A percentile compares a stretch with the other conserved stretches of the same genome.
Conservation (phyloP, 1,140 invertebrate species). For the Rhopalosiphum padi region DNA sequence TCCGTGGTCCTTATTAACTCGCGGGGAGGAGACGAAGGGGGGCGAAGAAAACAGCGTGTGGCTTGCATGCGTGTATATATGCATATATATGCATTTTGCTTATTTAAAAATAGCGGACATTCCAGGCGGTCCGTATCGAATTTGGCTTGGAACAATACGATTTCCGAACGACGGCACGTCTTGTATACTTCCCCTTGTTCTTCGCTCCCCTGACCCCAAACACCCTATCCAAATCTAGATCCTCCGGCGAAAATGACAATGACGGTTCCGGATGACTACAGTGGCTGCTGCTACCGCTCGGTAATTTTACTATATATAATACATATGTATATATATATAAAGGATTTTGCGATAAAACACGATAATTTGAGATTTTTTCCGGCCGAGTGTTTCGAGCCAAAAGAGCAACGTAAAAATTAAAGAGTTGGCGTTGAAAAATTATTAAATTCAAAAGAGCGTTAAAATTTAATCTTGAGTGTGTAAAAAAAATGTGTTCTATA, state of each 20-base stretch:
- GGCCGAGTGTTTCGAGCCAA: neutral
- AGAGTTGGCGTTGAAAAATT: constrained; percentile 10
- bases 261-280: neutral
- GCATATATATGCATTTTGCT: constrained; percentile 7
- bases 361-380: constrained; percentile 22
- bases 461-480: neutral
- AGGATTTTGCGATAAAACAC: constrained; percentile 39
- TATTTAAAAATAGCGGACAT: constrained; percentile 58
- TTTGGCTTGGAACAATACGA: constrained; percentile 55
- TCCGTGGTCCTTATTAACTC: constrained; percentile 48
- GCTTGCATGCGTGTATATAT: neutral
- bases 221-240: constrained; percentile 40
- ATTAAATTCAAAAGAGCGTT: neutral
- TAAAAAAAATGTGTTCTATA: neutral
- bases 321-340: neutral
- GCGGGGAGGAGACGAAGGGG: neutral
- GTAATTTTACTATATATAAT: neutral
- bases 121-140: constrained; percentile 57
- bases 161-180: constrained; percentile 21
- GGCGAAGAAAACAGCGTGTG: neutral
- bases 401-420: neutral
- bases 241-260: constrained; percentile 22
- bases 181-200: constrained; percentile 32
- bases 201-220: neutral
- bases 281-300: neutral